Conservation (phyloP, 2,797 vertebrate species). For the Peromyscus attwateri region DNA sequence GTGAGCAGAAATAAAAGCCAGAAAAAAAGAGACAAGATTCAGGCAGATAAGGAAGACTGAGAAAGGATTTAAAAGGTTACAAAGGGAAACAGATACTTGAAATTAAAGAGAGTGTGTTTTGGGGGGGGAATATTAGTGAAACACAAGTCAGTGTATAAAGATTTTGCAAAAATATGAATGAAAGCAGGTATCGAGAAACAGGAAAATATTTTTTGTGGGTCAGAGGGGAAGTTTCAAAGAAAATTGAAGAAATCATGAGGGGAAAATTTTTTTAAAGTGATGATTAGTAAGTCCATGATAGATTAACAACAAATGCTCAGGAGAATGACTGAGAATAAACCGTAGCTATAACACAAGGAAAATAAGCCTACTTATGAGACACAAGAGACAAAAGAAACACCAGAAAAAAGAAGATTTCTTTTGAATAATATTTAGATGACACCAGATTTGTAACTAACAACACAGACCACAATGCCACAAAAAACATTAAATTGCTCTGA, state of each 20-base stretch:
- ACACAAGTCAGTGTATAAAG: neutral
- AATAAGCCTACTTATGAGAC: neutral
- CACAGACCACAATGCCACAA: neutral
- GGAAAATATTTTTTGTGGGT: neutral
- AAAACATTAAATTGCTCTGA: neutral
- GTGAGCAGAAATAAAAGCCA: neutral
- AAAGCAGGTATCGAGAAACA: neutral
- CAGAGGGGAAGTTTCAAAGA: neutral
- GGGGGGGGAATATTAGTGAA: neutral
- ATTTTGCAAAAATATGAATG: neutral
- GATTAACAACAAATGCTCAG: neutral
- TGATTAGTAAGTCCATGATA: neutral
- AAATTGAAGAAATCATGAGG: neutral
- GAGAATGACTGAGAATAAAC: neutral
- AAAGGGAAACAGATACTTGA: neutral
- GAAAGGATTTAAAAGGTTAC: neutral
- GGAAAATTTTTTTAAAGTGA: neutral
- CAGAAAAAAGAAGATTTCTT: neutral
- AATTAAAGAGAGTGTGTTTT: neutral
- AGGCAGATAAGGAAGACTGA: neutral
- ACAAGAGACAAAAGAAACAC: neutral
- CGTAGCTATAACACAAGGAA: neutral
- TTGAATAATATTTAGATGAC: neutral
- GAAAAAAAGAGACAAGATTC: neutral
- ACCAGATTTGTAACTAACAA: neutral